Base-by-base conservation (phyloP, 2,888 invertebrate genomes). In the Digitonthophagus gazella region DNA sequence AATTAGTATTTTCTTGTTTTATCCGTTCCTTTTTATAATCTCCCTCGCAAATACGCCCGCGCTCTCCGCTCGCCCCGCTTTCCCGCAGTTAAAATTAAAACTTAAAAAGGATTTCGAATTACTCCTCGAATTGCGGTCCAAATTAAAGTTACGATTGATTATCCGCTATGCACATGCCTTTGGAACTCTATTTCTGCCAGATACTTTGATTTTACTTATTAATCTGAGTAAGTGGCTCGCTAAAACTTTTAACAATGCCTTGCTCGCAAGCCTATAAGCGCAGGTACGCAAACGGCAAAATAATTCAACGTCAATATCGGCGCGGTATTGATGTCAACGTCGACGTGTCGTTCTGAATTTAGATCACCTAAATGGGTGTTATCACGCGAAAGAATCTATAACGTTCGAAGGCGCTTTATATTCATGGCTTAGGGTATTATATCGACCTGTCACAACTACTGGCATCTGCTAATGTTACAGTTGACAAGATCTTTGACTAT, bases 1-100 rank as follows among this genome's bases (percentile, higher is more conserved):
- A 61, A 61, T 61, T 61, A 61, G 61, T 61, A 61, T 61, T 61
- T 61, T 61, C 61, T 61, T 20, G 19, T 61, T 61, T 61, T 61
- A 44, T 44, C 28, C 28, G 28, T 44, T 44, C 28, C 28, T 44
- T 44, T 44, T 44, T 44, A 44, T 44, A 44, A 44, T 44, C 28
- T 44, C 11, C 28, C 28, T 44, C 11, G 28, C 28, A 44, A 44
- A 44, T 44, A 44, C 28, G n/a, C n/a, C n/a, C n/a, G 28, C 28
- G 28, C 28, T 5, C 28, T 8, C 28, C 28, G 8, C 6, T 8
- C 11, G 1, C 28, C 28, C 11, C 28, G 28, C 11, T 44, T 11
- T 6, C 28, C 28, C 28, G 28, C 28, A 44, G 6, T 44, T 44
- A 44, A 44, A 44, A 44, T 44, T 44, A 44, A 44, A 44, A 44